A percentile compares a stretch with the other conserved stretches of the same genome.
phyloP scores from a whole-genome alignment of 2,797 vertebrate genomes.

The Pelochelys cantorii region DNA sequence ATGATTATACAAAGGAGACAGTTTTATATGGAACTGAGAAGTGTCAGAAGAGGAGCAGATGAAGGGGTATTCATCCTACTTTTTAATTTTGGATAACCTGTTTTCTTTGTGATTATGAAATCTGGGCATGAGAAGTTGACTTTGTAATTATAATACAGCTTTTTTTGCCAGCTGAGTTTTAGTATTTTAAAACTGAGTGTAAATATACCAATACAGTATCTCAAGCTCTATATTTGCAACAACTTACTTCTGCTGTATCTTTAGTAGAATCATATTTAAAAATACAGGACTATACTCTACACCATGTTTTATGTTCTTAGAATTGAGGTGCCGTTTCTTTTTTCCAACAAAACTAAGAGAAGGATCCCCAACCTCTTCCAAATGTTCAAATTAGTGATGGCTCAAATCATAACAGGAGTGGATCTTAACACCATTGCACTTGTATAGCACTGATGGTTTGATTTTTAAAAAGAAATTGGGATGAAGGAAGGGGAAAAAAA shows the following conservation, averaged over 20 bases:
- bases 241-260: constrained; percentile 21
- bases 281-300: not conserved
- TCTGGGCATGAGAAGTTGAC: not conserved
- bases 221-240: constrained; percentile 34
- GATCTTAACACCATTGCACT: not conserved
- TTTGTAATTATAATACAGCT: not conserved
- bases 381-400: not conserved
- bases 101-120: constrained; percentile 30
- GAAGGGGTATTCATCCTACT: constrained; percentile 33
- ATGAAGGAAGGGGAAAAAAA: not conserved
- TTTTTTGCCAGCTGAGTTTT: not conserved
- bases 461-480: not conserved
- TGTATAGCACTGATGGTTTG: not conserved
- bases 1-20: constrained; percentile 48
- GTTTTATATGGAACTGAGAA: constrained; percentile 42
- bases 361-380: not conserved
- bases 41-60: constrained; percentile 46
- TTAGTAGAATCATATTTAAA: constrained; percentile 19
- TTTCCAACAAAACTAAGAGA: not conserved
- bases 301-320: not conserved
- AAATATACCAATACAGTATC: constrained; percentile 12
- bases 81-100: not conserved
- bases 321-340: not conserved
- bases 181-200: constrained; percentile 18
- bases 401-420: not conserved